Conservation (phyloP, 2,113 vertebrate species). For the Cyphomyrus plagiostoma region DNA sequence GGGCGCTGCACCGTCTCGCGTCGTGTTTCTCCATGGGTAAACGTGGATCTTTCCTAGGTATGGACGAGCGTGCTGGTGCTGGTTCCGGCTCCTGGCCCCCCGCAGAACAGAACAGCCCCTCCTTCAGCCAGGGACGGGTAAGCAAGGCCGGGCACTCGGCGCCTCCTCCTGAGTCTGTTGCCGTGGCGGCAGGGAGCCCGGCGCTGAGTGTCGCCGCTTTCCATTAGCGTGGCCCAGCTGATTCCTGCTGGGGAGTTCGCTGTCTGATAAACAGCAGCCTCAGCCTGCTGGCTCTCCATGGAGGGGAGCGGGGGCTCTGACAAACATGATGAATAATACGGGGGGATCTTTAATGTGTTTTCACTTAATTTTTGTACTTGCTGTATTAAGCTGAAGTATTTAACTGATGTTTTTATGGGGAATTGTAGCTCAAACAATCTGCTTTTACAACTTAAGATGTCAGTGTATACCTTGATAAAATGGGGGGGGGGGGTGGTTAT, state of each 20-base stretch:
- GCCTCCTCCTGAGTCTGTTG: background rate
- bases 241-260: background rate
- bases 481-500: background rate
- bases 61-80: slow-evolving; percentile 81
- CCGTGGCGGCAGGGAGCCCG: background rate
- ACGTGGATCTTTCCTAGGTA: slow-evolving; percentile 52
- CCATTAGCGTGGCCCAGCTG: background rate
- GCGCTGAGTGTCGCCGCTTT: background rate
- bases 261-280: background rate
- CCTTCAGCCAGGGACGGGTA: slow-evolving; percentile 89
- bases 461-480: background rate
- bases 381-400: background rate
- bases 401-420: background rate
- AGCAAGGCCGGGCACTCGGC: slow-evolving; percentile 34
- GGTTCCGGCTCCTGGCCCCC: slow-evolving; percentile 83
- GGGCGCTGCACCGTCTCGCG: background rate
- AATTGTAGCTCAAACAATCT: background rate
- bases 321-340: background rate
- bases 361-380: background rate
- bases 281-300: background rate
- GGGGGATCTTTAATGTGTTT: background rate
- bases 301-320: background rate
- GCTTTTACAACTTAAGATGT: background rate
- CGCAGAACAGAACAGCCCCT: slow-evolving; percentile 84
- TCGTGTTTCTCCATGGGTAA: background rate